Base-by-base conservation (phyloP, 2,888 invertebrate genomes). In the Lamellibrachia satsuma region DNA sequence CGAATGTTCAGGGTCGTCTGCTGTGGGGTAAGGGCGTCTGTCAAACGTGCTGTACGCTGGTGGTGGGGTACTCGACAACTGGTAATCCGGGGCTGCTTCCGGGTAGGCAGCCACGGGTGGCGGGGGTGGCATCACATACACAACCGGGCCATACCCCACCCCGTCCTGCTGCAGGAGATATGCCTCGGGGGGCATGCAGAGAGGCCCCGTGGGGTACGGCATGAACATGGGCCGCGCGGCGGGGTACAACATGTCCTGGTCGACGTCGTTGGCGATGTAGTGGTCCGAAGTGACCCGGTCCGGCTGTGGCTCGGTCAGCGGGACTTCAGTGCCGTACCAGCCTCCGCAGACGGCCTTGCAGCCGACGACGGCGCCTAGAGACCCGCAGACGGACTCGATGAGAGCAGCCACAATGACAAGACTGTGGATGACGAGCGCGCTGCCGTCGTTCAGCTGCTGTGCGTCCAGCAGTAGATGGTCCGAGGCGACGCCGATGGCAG, bases 321-420 rank as follows among this genome's bases (percentile, higher is more conserved):
- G 75, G 15, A 75, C 75, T 4, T 22, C 22, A 6, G 75, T 90
- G 92, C 90, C 97, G 98, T 93, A 97, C 98, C 3, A 97, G 97
- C 91, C 93, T 93, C 92, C 93, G 93, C 92, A 93, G 93, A 92
- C 92, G 55, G n/a, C 90, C 91, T n/a, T 57, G 39, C 92, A 93
- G 92, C 92, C 91, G 93, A 52, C 75, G 52, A 90, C 90, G 8
- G 92, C 60, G 39, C 60, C 57, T 22, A 92, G 60, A 39, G 75
- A 39, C 22, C 60, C 92, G 27, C 92, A 92, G 60, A 92, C 75
- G 8, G 75, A 60, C 75, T 92, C 75, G 52, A 92, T 92, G 15
- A 92, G 75, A 22, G 55, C 92, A 8, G 75, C 75, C 8, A 92
- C 55, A 11, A 92, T 60, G 75, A 92, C 90, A 2, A 92, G 57